phyloP scores from a whole-genome alignment of 2,113 vertebrate species.

The Colaptes auratus region DNA sequence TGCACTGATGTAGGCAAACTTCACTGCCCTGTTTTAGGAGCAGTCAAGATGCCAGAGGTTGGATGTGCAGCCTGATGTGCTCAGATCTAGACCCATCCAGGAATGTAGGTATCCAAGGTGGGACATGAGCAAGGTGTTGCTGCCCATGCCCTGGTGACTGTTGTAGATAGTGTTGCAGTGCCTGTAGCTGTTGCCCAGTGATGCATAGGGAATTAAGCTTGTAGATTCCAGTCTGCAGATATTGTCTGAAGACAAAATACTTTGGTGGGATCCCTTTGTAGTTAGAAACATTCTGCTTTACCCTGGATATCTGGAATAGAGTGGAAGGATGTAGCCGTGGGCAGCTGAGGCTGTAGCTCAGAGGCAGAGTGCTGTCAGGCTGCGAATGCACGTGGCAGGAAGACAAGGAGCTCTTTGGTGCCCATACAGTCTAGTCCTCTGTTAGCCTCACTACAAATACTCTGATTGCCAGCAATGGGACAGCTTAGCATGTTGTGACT shows the following conservation, averaged over 20 bases:
- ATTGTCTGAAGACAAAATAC: background rate
- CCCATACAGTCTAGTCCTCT: background rate
- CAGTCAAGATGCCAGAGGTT: background rate
- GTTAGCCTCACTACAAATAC: background rate
- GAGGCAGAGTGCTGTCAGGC: background rate
- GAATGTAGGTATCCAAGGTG: background rate
- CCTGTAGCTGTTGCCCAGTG: background rate
- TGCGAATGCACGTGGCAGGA: background rate
- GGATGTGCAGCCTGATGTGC: background rate
- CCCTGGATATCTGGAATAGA: fast-evolving
- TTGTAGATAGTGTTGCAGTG: background rate
- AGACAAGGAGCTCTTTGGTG: background rate
- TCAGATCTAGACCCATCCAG: background rate
- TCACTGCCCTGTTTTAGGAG: background rate
- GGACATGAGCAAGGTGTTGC: background rate
- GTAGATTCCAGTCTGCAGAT: background rate
- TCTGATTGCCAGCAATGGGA: background rate
- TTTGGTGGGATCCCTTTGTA: background rate
- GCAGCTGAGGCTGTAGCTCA: background rate
- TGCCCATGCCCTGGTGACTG: background rate
- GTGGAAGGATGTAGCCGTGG: fast-evolving
- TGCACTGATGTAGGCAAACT: background rate
- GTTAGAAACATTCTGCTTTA: background rate
- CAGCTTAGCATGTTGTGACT: background rate
- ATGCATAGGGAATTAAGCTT: background rate